Evolutionary conservation across 2,797 vertebrate genomes (phyloP), one percentile per base, ranked within the genome.

Genomic region (Crocidura indochinensis): DNA sequence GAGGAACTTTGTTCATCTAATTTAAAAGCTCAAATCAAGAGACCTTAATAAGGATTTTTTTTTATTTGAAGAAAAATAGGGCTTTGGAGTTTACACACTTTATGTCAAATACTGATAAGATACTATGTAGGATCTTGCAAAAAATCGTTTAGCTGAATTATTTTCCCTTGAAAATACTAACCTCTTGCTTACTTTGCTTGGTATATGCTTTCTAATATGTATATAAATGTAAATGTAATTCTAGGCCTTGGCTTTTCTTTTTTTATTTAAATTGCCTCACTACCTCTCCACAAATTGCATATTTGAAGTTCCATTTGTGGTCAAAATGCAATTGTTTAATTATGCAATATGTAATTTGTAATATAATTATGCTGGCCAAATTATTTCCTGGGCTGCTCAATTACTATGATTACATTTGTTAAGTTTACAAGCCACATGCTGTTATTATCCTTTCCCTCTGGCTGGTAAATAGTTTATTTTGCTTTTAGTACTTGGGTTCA

Each of bases 341-440:
- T 96, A 91, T 94, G 92, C 87, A 95, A 90, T 68, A 92, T 97
- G 95, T 84, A 95, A 96, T 97, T 97, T 96, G 92, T 96, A 97
- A 96, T 94, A 96, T 95, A 95, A 97, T 96, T 95, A 95, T 93
- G 94, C 90, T 80, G 90, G 92, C 82, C 96, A 97, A 97, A 96
- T 96, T 96, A 94, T 97, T 97, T 97, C 95, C 96, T 97, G 95
- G 94, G 93, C 88, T 93, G 94, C 89, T 97, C 96, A 97, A 97
- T 98, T 98, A 98, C 97, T 92, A 84, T 94, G 97, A 97, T 95
- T 77, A 92, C n/a, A 90, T 98, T 95, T 95, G 97, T 94, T 96
- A 96, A 97, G 95, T 96, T 97, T 97, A 97, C 85, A 93, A 94
- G 88, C 93, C 92, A 91, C 96, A 97, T 95, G 96, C 88, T 96